Evolutionary conservation across 2,888 invertebrate species (phyloP).

Genomic region (Blastobasis adustella): DNA sequence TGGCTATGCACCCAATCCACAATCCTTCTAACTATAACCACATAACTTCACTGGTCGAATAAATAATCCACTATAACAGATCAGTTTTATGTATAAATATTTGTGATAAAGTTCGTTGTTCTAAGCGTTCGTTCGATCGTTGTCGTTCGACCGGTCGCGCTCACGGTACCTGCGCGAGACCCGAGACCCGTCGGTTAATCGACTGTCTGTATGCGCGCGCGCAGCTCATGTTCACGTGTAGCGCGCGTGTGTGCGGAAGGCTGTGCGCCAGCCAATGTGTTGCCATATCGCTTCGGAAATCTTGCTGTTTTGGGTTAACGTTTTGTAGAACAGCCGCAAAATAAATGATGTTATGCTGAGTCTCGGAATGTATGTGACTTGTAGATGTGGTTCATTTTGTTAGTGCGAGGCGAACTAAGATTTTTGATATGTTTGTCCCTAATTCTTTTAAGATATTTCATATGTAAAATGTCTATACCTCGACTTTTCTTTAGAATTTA

Average conservation of each 20-base stretch:
- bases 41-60: neutral
- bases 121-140: constrained; percentile 67
- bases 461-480: no score
- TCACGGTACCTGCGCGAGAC: constrained; percentile 44
- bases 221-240: constrained; percentile 35
- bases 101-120: constrained; percentile 28
- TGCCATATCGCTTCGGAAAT: constrained; percentile 15
- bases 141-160: constrained; percentile 57
- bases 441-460: no score
- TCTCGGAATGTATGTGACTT: no score
- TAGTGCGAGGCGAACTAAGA: no score
- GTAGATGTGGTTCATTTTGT: no score
- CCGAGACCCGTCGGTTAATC: constrained; percentile 41
- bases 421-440: no score
- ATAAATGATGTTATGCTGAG: no score
- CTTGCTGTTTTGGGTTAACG: neutral
- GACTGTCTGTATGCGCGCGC: constrained; percentile 32
- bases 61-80: constrained; percentile 10
- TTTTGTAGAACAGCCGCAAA: neutral
- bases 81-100: constrained; percentile 16
- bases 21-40: no score
- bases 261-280: constrained; percentile 45
- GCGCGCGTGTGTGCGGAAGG: constrained; percentile 35
- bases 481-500: no score
- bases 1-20: constrained; percentile 2